Evolutionary conservation across 2,888 invertebrate genomes (phyloP), one percentile per base, ranked within the genome.

Genomic region (Torymus texanus): DNA sequence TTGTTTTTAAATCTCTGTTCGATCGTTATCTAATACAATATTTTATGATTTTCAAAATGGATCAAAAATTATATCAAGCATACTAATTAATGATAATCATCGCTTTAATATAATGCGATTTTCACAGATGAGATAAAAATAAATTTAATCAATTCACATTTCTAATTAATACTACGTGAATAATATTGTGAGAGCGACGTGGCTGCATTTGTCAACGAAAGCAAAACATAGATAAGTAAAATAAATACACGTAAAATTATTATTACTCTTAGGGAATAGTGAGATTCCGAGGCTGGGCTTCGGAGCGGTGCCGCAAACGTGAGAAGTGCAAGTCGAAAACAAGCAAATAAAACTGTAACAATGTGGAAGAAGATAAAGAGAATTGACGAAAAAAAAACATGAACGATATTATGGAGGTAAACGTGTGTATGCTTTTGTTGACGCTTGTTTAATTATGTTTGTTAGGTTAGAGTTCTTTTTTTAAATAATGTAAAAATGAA

Each of bases 201-300:
- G 59, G 72, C 70, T 79, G 75, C 68, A 73, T 74, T 80, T 66
- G 68, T 73, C 75, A 74, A 79, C 53, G 50, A 75, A 74, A 76
- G 59, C 73, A 81, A 79, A 81, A 70, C 73, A 63, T 74, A 83
- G 78, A 82, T 81, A 79, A 82, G 67, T 78, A 73, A 81, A 75
- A 41, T 41, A 68, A 76, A 82, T 82, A 85, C 81, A 76, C 82
- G 75, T 83, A 83, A 82, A 83, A 79, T 81, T 83, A 82, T 82
- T 78, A 85, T 83, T 85, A 83, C 81, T 83, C 76, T 78, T 77
- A 81, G 74, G 81, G 82, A 79, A 82, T 84, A 83, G 82, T 82
- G 80, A 84, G 84, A 86, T 83, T 85, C 86, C 85, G 86, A 83
- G 87, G 88, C 88, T 89, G 88, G 88, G 88, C 88, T 88, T 89